Base-by-base conservation (phyloP, 1,140 invertebrate genomes). In the Microplitis mediator region DNA sequence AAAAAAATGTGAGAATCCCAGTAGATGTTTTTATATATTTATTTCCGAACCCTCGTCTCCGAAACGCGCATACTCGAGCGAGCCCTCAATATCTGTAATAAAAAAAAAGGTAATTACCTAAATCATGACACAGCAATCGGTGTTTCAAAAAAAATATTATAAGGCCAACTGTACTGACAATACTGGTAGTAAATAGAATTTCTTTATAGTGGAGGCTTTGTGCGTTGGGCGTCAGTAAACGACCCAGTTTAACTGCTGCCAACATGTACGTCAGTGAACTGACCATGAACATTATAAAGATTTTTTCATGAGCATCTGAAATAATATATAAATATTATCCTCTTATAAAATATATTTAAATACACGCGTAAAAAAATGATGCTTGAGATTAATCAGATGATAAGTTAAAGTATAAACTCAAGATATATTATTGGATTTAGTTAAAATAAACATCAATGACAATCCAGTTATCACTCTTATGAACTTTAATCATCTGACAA, bases 231-330 rank as follows among this genome's bases (percentile, higher is more conserved):
- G 86, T 87, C 71, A 86, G 72, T 73, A 87, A 78, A 73, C 85
- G 85, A 74, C 86, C 81, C 74, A 87, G 79, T 81, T 89, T 89
- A 74, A 92, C 88, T 70, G 88, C 88, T 64, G 90, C 90, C 75
- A 96, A 85, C 95, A 97, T 97, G 80, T 97, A 95, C 71, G 91
- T 89, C 69, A 97, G 85, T 36, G 95, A 95, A 71, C 93, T 92
- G 73, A 95, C 87, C 95, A 97, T 97, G 84, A 97, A 97, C 69
- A 93, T 89, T 77, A 97, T 95, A 87, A 97, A 97, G 79, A 97
- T 93, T 85, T 96, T 95, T 84, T 97, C 95, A 86, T 97, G 95
- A 62, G 96, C 88, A 79, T 95, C 95, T 97, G 87, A 71, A 93
- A 93, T 74, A 75, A 74, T 23, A 23, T 23, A 23, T 23, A 23